phyloP scores from a whole-genome alignment of 2,797 vertebrate species.

The Rhinella marina region DNA sequence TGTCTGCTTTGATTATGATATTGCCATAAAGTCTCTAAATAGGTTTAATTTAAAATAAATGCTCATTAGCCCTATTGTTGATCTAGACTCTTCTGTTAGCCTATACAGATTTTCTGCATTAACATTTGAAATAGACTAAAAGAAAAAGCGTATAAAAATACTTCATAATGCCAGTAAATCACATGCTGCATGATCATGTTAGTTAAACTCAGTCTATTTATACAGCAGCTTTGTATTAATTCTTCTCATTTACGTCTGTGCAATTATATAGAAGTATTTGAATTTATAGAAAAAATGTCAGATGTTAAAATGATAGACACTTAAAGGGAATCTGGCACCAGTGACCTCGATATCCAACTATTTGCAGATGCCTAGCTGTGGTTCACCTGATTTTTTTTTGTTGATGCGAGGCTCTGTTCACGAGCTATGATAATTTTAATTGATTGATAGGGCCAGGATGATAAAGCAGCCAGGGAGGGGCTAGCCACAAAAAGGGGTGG shows the following conservation, averaged over 20 bases:
- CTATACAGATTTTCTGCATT: slow-evolving; percentile 43
- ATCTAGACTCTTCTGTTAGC: slow-evolving; percentile 38
- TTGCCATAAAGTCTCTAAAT: slow-evolving; percentile 48
- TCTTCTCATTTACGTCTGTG: not conserved
- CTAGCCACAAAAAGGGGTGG: too few relatives aligned
- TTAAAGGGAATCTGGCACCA: too few relatives aligned
- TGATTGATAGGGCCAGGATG: too few relatives aligned
- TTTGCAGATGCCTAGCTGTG: too few relatives aligned
- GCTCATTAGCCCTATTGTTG: slow-evolving; percentile 58
- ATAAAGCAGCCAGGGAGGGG: too few relatives aligned
- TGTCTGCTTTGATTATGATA: slow-evolving; percentile 46
- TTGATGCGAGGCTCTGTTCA: too few relatives aligned
- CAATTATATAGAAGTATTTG: not conserved
- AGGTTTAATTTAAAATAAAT: slow-evolving; percentile 52
- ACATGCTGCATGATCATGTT: slow-evolving; percentile 30
- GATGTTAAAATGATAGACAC: not conserved
- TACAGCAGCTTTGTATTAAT: not conserved
- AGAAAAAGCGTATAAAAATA: slow-evolving; percentile 35
- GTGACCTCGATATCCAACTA: too few relatives aligned
- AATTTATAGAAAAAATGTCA: not conserved
- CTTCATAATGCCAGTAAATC: slow-evolving; percentile 28
- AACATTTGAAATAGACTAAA: slow-evolving; percentile 45
- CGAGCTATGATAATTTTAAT: too few relatives aligned
- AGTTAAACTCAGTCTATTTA: slow-evolving; percentile 18
- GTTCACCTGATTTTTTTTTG: too few relatives aligned